phyloP scores from a whole-genome alignment of 2,113 vertebrate species.

The Oreotrochilus melanogaster region DNA sequence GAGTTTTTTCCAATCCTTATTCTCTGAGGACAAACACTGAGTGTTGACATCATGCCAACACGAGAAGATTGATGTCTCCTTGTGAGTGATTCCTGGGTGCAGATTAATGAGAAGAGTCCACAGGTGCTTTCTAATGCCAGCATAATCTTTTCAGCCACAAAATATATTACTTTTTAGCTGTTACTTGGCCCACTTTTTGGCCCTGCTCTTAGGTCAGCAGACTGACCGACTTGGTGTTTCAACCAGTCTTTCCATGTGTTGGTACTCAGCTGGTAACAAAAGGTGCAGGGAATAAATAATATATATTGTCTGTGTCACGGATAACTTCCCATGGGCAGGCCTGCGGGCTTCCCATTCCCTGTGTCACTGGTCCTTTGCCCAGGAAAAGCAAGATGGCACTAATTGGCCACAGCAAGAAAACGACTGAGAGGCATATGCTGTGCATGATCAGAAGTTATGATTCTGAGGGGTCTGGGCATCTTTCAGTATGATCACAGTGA shows the following conservation, averaged over 20 bases:
- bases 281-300: not conserved
- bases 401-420: not conserved
- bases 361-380: not conserved
- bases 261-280: not conserved
- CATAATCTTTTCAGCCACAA: not conserved
- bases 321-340: rapidly evolving
- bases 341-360: not conserved
- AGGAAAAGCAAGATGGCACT: not conserved
- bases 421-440: rapidly evolving
- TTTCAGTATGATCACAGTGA: rapidly evolving
- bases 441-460: rapidly evolving
- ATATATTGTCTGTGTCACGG: not conserved
- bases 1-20: slow-evolving; percentile 41
- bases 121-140: slow-evolving; percentile 3
- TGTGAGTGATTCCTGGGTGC: not conserved
- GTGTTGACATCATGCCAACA: not conserved
- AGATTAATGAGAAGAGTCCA: slow-evolving; percentile 21
- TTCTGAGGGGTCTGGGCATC: not conserved
- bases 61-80: not conserved
- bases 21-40: slow-evolving; percentile 48
- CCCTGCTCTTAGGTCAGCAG: not conserved
- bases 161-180: not conserved
- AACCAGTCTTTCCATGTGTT: not conserved
- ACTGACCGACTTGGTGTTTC: not conserved
- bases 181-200: not conserved